Evolutionary conservation across 2,888 invertebrate genomes (phyloP).

Genomic region (Alloscopus bannaensis): DNA sequence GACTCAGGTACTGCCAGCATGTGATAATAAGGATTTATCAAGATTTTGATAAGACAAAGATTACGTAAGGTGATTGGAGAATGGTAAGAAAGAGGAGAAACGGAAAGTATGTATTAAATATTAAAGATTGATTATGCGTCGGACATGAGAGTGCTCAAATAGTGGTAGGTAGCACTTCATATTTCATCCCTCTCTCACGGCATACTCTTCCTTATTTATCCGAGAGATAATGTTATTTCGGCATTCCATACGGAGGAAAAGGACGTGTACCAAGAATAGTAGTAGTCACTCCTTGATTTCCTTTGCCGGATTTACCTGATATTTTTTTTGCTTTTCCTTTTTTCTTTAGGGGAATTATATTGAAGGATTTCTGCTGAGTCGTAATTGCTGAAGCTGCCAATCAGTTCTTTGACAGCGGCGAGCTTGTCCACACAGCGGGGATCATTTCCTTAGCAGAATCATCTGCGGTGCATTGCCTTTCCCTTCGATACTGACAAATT

Average conservation of each 20-base stretch:
- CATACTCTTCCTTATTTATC: conserved; percentile 11
- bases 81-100: conserved; percentile 17
- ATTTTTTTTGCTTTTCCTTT: conserved; percentile 38
- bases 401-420: conserved; percentile 71
- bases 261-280: neutral
- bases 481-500: conserved; percentile 16
- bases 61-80: neutral
- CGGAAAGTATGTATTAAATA: conserved; percentile 1
- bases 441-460: conserved; percentile 55
- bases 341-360: conserved; percentile 20
- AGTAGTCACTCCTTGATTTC: conserved; percentile 49
- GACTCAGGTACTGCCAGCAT: conserved; percentile 16
- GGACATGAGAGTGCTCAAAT: neutral
- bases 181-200: conserved; percentile 38
- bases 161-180: conserved; percentile 23
- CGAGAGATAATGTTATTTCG: too few species aligned
- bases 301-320: conserved; percentile 39
- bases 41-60: neutral
- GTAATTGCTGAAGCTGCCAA: conserved; percentile 73
- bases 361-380: conserved; percentile 71
- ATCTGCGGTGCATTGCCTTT: conserved; percentile 17
- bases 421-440: conserved; percentile 69
- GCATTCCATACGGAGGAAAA: neutral
- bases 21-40: conserved; percentile 29
- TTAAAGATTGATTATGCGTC: conserved; percentile 27